Evolutionary conservation across 2,113 vertebrate species (phyloP).

Genomic region (Periophthalmodon schlosseri): DNA sequence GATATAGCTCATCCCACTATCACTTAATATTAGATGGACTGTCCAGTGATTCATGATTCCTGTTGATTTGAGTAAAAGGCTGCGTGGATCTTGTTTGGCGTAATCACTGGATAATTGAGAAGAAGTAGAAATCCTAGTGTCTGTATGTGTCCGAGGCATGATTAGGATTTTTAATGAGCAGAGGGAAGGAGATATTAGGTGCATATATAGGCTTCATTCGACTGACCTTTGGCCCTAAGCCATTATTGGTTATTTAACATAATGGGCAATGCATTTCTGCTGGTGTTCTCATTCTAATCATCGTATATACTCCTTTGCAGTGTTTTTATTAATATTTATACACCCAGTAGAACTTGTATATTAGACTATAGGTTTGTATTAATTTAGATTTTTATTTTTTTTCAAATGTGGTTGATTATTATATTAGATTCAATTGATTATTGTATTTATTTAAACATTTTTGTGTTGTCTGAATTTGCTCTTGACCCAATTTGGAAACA

Average conservation of each 20-base stretch:
- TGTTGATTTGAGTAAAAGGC: constrained; percentile 36
- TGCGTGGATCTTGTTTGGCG: constrained; percentile 45
- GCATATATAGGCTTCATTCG: constrained; percentile 10
- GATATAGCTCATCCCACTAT: constrained; percentile 82
- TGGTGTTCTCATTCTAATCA: constrained; percentile 10
- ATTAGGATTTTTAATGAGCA: constrained; percentile 29
- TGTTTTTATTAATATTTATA: not conserved
- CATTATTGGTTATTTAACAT: constrained; percentile 30
- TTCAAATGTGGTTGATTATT: too few relatives aligned
- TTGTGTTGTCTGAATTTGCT: not conserved
- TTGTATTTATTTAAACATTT: not conserved
- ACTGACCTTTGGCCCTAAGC: constrained; percentile 22
- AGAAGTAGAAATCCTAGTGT: constrained; percentile 22
- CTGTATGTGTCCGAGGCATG: constrained; percentile 24
- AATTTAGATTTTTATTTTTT: too few relatives aligned
- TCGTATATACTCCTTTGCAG: not conserved
- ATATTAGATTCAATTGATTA: not conserved
- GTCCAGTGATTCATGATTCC: constrained; percentile 29
- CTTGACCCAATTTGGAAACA: not conserved
- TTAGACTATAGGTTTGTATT: too few relatives aligned
- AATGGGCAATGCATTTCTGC: not conserved
- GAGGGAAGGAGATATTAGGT: constrained; percentile 16
- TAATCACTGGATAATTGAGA: constrained; percentile 60
- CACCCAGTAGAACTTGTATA: too few relatives aligned
- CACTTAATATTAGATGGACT: constrained; percentile 42